Percentiles rank a stretch among this genome's conserved stretches.
Conservation (phyloP, 2,797 vertebrate genomes). For the Chloroceryle amazona region DNA sequence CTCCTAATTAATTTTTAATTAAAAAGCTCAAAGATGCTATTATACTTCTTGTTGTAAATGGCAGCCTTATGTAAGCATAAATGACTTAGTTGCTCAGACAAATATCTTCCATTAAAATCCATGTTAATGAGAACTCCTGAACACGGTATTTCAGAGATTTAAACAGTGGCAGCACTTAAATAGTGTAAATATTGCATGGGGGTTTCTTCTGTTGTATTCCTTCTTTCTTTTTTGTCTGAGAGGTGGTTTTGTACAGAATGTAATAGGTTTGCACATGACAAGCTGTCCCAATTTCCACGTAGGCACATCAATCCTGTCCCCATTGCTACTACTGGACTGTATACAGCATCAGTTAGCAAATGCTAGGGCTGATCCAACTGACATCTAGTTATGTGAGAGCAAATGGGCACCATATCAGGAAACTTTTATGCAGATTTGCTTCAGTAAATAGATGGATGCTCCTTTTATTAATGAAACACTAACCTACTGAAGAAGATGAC, state of each 20-base stretch:
- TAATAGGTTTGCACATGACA: background rate
- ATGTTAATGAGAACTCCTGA: conserved; percentile 43
- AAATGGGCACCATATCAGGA: background rate
- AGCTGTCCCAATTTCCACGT: background rate
- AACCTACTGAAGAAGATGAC: background rate
- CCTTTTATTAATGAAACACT: background rate
- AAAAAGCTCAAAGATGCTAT: conserved; percentile 84
- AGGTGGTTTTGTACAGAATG: background rate
- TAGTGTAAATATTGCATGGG: background rate
- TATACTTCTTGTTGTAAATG: conserved; percentile 74
- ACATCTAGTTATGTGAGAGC: background rate
- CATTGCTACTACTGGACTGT: background rate
- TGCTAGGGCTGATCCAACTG: background rate
- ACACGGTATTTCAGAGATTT: background rate
- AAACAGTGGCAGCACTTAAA: background rate
- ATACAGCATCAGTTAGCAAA: background rate
- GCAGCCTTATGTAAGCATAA: conserved; percentile 69
- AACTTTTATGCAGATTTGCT: background rate
- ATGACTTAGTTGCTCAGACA: conserved; percentile 41
- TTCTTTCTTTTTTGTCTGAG: background rate
- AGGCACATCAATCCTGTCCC: background rate
- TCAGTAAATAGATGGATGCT: background rate
- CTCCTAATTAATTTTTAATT: conserved; percentile 89
- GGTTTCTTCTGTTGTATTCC: background rate
- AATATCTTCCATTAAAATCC: conserved; percentile 67